Evolutionary conservation across 2,113 vertebrate genomes (phyloP), one percentile per base, ranked within the genome.

Genomic region (Ovis aries): DNA sequence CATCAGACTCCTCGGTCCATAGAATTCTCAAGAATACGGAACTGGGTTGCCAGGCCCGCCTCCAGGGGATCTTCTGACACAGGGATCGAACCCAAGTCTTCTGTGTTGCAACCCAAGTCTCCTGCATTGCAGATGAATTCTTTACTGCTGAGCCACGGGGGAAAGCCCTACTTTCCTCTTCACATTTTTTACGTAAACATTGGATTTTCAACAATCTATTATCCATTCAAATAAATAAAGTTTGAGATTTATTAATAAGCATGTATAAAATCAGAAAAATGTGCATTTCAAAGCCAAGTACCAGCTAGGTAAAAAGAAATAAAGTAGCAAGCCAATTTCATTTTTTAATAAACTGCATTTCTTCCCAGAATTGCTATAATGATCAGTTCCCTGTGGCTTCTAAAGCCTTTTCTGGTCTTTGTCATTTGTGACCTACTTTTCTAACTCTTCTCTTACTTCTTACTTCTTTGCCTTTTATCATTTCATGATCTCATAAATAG

Each of bases 191-290:
- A 88, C 4, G 43, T 67, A 67, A 85, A 92, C 57, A 64, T 6
- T 82, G n/a, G 82, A 36, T 80, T 90, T 93, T 93, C 43, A 45
- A 81, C 25, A 29, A 82, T 43, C n/a, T 55, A 88, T 57, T 83
- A 77, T 21, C 23, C 60, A 62, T 91, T 83, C 60, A 91, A 95
- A 95, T 40, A 96, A 91, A 80, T 86, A 82, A 74, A 90, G 90
- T 80, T 43, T 7, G 88, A 55, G 52, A 84, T 93, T 93, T 80
- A 89, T 57, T 67, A 90, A 88, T 53, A 92, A 83, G 59, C 11
- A 71, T 21, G 88, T 89, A 64, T 3, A 89, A 89, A 88, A 59
- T 85, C 43, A 96, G 9, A 27, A 87, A 95, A 93, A 90, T 27
- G 36, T 87, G 8, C n/a, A 90, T 55, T 93, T 93, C 62, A 62